These are phyloP conservation scores for Tupaia tana DNA, from an alignment of 2,113 vertebrate genomes.

Conservation along the genomic window DNA sequence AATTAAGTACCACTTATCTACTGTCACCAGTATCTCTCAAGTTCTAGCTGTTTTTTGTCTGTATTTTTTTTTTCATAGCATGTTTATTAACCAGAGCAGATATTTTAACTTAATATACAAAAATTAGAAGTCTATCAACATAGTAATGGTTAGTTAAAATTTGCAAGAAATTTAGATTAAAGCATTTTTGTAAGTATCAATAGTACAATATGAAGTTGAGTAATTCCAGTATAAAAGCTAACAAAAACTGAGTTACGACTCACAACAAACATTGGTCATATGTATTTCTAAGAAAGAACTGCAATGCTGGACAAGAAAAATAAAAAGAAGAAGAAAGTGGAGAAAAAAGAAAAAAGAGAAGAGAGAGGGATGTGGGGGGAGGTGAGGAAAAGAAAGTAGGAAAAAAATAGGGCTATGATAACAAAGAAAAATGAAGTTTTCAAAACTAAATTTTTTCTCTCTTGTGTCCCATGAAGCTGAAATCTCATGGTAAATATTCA, in stretches of 20 bases:
- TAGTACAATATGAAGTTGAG: not conserved
- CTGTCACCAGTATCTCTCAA: not conserved
- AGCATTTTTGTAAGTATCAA: not conserved
- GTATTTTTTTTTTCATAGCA: not conserved
- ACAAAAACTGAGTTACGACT: not conserved
- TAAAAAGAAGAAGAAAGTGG: not conserved
- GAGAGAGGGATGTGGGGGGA: not conserved
- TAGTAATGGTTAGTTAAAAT: not conserved
- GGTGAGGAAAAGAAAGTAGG: not conserved
- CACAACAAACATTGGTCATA: not conserved
- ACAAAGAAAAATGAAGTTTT: not conserved
- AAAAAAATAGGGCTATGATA: not conserved
- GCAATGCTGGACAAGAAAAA: not conserved
- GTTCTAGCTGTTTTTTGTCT: not conserved
- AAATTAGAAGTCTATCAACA: not conserved
- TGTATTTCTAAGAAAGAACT: conserved; percentile 1
- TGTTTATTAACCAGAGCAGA: not conserved
- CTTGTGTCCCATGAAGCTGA: not conserved
- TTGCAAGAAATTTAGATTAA: conserved; percentile 21
- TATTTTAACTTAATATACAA: not conserved
- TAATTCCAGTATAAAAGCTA: not conserved
- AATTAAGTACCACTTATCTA: not conserved
- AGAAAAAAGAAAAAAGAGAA: not conserved
- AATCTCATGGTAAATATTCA: not conserved
- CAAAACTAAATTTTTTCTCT: not conserved